A percentile compares a stretch with the other conserved stretches of the same genome.
Conservation (phyloP, 2,113 vertebrate genomes). For the Forbesichthys agassizii region DNA sequence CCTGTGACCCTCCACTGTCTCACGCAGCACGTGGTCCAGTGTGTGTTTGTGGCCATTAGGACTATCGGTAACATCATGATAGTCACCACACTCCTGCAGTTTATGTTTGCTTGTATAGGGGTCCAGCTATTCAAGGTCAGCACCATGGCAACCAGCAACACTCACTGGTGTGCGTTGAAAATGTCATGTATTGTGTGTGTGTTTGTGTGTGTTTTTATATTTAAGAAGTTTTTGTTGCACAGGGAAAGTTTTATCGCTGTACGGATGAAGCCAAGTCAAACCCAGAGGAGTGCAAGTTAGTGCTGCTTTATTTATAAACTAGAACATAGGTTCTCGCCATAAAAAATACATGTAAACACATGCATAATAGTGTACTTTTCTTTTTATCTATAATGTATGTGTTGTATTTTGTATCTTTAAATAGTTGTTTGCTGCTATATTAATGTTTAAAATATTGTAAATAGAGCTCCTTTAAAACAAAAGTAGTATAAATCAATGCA, state of each 20-base stretch:
- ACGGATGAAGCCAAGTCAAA: constrained; percentile 94
- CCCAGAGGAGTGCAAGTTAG: constrained; percentile 92
- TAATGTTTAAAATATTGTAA: too few relatives aligned
- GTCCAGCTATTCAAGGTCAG: constrained; percentile 97
- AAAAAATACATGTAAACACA: too few relatives aligned
- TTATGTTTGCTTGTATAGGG: constrained; percentile 99
- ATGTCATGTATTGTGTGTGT: not conserved
- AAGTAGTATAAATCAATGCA: too few relatives aligned
- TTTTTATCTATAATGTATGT: too few relatives aligned
- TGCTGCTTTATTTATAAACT: constrained; percentile 18
- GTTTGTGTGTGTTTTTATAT: not conserved
- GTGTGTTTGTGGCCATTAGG: constrained; percentile 97
- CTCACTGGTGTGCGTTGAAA: not conserved
- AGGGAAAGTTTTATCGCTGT: constrained; percentile 98
- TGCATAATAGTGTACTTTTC: too few relatives aligned
- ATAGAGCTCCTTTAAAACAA: too few relatives aligned
- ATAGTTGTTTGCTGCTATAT: too few relatives aligned
- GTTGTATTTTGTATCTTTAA: too few relatives aligned
- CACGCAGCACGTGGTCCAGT: constrained; percentile 94
- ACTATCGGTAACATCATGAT: constrained; percentile 99
- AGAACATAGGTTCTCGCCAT: too few relatives aligned
- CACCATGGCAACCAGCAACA: not conserved
- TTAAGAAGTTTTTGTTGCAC: constrained; percentile 28
- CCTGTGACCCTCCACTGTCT: not conserved
- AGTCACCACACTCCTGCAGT: constrained; percentile 97